These are phyloP conservation scores for Philypnodon macrostomus DNA, from an alignment of 2,797 vertebrate genomes.

Conservation along the genomic window DNA sequence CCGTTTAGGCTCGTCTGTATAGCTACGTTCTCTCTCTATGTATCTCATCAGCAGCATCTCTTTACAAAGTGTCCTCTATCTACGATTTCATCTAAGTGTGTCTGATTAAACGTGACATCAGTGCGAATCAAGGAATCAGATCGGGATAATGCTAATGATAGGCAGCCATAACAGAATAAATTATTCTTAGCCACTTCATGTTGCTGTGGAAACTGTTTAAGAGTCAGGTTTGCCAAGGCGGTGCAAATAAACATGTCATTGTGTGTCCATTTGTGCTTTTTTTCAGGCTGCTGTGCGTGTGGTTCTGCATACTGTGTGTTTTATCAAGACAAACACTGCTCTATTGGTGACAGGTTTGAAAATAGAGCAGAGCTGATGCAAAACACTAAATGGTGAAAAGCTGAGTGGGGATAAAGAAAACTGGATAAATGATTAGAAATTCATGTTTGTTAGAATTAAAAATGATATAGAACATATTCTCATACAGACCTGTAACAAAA, in stretches of 20 bases:
- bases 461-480: too few species aligned
- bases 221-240: conserved; percentile 72
- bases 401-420: conserved; percentile 9
- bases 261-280: conserved; percentile 29
- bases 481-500: too few species aligned
- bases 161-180: conserved; percentile 67
- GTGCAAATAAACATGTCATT: conserved; percentile 64
- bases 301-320: conserved; percentile 39
- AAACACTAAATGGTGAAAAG: conserved; percentile 32
- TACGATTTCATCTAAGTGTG: conserved; percentile 20
- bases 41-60: conserved; percentile 2
- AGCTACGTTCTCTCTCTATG: conserved; percentile 8
- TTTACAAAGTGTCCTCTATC: conserved; percentile 1
- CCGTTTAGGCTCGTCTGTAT: conserved; percentile 23
- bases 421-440: too few species aligned
- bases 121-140: conserved; percentile 40
- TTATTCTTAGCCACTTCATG: conserved; percentile 76
- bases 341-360: conserved; percentile 43
- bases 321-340: conserved; percentile 54
- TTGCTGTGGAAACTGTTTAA: conserved; percentile 82
- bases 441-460: too few species aligned
- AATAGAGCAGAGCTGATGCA: conserved; percentile 47
- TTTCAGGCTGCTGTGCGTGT: conserved; percentile 27
- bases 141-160: conserved; percentile 63
- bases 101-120: conserved; percentile 24